These are phyloP conservation scores for Perithous albicinctus DNA, from an alignment of 2,888 invertebrate species.

Conservation along the genomic window DNA sequence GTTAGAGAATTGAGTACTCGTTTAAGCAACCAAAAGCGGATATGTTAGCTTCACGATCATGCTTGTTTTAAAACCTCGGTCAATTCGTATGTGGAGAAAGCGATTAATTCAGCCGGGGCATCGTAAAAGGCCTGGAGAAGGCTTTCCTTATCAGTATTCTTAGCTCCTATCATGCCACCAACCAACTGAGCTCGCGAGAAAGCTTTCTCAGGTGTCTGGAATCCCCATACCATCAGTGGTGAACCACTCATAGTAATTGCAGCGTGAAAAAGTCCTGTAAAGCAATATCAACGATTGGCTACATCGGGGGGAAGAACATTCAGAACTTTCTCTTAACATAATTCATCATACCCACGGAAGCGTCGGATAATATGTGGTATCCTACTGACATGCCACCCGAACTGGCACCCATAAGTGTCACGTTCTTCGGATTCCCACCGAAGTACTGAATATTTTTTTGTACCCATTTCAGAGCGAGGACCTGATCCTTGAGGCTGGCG, in stretches of 20 bases:
- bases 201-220: not conserved
- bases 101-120: not conserved
- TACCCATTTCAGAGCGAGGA: conserved; percentile 18
- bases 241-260: conserved; percentile 11
- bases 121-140: conserved; percentile 64
- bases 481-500: conserved; percentile 34
- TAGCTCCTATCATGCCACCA: not conserved
- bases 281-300: too few relatives aligned
- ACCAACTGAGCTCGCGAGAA: not conserved
- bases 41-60: too few relatives aligned
- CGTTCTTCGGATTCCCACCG: conserved; percentile 17
- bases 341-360: conserved; percentile 5
- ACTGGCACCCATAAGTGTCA: conserved; percentile 27
- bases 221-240: conserved; percentile 9
- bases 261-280: conserved; percentile 15
- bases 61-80: too few relatives aligned
- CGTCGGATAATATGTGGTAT: conserved; percentile 1
- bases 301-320: too few relatives aligned
- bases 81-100: too few relatives aligned
- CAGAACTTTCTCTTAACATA: not conserved
- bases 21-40: too few relatives aligned
- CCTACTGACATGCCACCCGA: conserved; percentile 8
- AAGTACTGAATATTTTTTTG: conserved; percentile 9
- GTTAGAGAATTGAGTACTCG: too few relatives aligned
- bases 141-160: conserved; percentile 46